phyloP scores from a whole-genome alignment of 2,888 invertebrate genomes.

The Eupithecia insigniata region DNA sequence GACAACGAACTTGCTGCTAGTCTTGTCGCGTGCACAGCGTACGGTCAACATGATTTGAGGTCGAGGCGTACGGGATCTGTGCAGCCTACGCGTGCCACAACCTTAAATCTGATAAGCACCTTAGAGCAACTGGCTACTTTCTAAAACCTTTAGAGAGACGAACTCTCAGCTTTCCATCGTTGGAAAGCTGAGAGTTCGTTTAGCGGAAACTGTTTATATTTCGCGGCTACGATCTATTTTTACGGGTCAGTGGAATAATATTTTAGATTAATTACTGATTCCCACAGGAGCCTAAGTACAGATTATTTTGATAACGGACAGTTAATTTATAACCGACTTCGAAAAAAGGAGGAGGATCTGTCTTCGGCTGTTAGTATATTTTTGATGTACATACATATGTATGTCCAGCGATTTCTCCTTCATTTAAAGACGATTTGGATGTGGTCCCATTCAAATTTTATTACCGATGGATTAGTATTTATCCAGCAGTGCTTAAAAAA shows the following conservation, averaged over 20 bases:
- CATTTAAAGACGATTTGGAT: no score
- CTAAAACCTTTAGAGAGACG: neutral
- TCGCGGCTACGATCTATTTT: neutral
- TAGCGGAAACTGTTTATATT: neutral
- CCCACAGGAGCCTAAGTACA: neutral
- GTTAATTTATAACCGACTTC: neutral
- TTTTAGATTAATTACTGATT: neutral
- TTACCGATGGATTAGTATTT: no score
- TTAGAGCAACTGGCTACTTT: neutral
- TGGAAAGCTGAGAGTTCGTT: neutral
- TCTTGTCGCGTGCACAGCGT: neutral
- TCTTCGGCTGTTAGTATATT: no score
- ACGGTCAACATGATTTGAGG: neutral
- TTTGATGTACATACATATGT: no score
- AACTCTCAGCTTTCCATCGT: no score
- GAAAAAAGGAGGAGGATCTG: no score
- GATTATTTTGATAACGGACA: neutral
- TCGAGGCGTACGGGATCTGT: neutral
- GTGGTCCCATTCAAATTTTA: no score
- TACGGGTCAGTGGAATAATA: neutral
- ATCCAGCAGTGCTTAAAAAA: no score
- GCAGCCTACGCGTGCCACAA: neutral
- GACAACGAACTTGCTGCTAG: neutral
- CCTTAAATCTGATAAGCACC: neutral
- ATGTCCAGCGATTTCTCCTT: no score